Conservation (phyloP, 2,113 vertebrate genomes). For the Oreochromis aureus region DNA sequence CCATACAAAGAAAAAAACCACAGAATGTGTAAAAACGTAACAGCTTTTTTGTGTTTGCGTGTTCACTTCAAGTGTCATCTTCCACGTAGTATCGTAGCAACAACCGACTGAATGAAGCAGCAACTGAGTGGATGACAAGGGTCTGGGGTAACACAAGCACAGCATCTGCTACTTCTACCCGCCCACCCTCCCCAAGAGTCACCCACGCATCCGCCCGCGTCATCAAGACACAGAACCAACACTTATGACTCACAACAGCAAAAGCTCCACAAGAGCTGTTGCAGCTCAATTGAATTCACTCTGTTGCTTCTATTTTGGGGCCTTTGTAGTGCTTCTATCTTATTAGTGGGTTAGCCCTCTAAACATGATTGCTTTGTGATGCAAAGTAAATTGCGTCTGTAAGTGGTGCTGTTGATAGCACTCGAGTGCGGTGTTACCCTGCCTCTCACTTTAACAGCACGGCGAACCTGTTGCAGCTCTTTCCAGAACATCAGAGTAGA, state of each 20-base stretch:
- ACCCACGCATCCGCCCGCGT: slow-evolving; percentile 40
- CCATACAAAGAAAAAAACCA: neutral
- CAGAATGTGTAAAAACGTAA: neutral
- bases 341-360: slow-evolving; percentile 23
- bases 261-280: slow-evolving; percentile 1
- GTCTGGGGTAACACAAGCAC: slow-evolving; percentile 40
- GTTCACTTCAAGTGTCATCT: slow-evolving; percentile 27
- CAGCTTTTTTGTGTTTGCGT: slow-evolving; percentile 5
- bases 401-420: slow-evolving; percentile 11
- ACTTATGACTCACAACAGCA: slow-evolving; percentile 56
- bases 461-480: neutral
- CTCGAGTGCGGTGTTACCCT: neutral
- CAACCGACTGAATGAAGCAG: slow-evolving; percentile 26
- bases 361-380: slow-evolving; percentile 48
- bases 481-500: neutral
- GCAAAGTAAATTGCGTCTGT: slow-evolving; percentile 46
- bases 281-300: slow-evolving; percentile 10
- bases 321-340: slow-evolving; percentile 21
- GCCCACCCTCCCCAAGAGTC: slow-evolving; percentile 20
- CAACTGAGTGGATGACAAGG: slow-evolving; percentile 43
- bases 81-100: slow-evolving; percentile 58
- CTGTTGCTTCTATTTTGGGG: slow-evolving; percentile 42
- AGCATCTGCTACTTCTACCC: slow-evolving; percentile 30
- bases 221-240: slow-evolving; percentile 47
- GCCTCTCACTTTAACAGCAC: neutral